Evolutionary conservation across 64 coral and sea anemone genomes (phyloP).

Genomic region (Actinia tenebrosa): DNA sequence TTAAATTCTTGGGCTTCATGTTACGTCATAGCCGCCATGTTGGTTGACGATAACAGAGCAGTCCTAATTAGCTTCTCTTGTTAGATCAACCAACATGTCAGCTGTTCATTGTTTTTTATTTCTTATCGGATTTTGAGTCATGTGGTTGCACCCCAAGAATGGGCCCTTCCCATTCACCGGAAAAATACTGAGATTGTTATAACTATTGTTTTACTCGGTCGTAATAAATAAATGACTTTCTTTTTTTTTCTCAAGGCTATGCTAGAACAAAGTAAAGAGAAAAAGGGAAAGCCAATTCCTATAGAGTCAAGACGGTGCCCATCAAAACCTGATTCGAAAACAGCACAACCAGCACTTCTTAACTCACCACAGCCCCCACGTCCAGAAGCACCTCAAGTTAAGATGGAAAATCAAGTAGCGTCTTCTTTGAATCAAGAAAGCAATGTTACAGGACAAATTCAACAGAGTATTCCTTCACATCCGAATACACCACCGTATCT

Average conservation of each 20-base stretch:
- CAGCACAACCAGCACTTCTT: neutral
- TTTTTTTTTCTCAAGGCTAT: neutral
- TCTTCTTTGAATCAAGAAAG: neutral
- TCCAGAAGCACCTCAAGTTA: neutral
- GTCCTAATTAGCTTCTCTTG: too few species aligned
- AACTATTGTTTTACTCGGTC: neutral
- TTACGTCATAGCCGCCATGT: too few species aligned
- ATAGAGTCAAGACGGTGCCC: neutral
- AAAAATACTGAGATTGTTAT: neutral
- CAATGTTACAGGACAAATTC: neutral
- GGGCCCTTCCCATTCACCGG: too few species aligned
- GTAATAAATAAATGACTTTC: neutral
- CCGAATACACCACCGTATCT: neutral
- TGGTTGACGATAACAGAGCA: too few species aligned
- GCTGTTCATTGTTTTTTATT: too few species aligned
- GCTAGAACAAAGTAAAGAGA: constrained; percentile 19
- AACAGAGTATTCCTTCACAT: neutral
- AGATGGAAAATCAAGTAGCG: neutral
- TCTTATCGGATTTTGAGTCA: too few species aligned
- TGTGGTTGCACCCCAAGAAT: too few species aligned
- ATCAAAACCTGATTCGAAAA: neutral
- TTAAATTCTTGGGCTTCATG: too few species aligned
- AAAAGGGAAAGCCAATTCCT: neutral
- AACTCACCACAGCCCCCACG: neutral
- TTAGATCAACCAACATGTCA: too few species aligned